Percentiles rank a stretch among this genome's conserved stretches.
Evolutionary conservation across 1,140 invertebrate genomes (phyloP).

Genomic region (Parapsyche elsis): DNA sequence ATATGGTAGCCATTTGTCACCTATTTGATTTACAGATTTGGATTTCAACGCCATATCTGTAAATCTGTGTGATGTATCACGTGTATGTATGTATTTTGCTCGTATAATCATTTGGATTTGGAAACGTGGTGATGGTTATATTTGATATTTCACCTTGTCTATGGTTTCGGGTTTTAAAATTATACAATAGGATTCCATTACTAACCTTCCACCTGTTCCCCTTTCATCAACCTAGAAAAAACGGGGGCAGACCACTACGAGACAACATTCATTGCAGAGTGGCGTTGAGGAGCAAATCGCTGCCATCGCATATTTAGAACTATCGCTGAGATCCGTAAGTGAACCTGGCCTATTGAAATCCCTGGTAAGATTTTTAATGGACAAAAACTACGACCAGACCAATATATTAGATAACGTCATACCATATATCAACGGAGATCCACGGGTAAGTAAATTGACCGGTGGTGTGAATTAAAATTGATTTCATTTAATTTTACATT

Average conservation of each 20-base stretch:
- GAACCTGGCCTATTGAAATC: conserved; percentile 84
- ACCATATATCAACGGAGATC: conserved; percentile 76
- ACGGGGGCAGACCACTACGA: conserved; percentile 59
- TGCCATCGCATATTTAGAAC: conserved; percentile 91
- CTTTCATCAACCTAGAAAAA: conserved; percentile 56
- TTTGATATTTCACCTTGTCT: conserved; percentile 54
- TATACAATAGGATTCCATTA: conserved; percentile 44
- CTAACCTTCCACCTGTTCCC: conserved; percentile 53
- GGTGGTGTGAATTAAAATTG: conserved; percentile 20
- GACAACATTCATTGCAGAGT: conserved; percentile 72
- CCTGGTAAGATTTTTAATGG: conserved; percentile 87
- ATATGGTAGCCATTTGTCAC: no score
- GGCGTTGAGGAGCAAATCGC: conserved; percentile 88
- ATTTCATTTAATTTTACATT: conserved; percentile 26
- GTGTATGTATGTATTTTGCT: no score
- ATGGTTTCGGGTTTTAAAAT: conserved; percentile 38
- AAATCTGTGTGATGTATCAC: no score
- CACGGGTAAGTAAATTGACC: conserved; percentile 69
- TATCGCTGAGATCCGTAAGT: conserved; percentile 87
- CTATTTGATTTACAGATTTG: no score
- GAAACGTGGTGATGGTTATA: conserved; percentile 42
- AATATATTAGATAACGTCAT: conserved; percentile 83
- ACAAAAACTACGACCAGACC: conserved; percentile 84
- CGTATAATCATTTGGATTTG: no score
- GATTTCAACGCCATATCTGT: no score